Evolutionary conservation across 1,140 invertebrate genomes (phyloP), one percentile per base, ranked within the genome.

Genomic region (Drosophila tropicalis): DNA sequence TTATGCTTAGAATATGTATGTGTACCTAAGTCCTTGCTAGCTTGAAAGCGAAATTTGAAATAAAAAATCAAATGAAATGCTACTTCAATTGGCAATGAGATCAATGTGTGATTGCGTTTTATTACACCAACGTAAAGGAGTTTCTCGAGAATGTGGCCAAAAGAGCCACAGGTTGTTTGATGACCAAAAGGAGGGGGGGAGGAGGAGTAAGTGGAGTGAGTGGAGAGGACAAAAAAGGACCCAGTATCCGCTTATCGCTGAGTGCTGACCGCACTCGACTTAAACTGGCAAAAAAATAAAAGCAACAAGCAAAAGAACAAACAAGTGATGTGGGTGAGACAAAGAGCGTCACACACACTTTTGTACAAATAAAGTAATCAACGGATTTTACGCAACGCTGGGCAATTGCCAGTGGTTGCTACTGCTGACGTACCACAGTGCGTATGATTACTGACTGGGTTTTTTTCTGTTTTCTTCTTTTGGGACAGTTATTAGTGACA

Each of bases 341-440:
- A 72, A 72, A 66, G 22, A 61, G 63, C 61, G 67, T 63, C 61
- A 70, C 39, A 61, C 71, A 86, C 71, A 86, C 67, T 87, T 72
- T 80, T 22, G 71, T 63, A 57, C 71, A 90, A 90, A 90, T 90
- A 90, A 86, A 90, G 87, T 87, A 90, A 90, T 90, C 87, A 90
- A 87, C 82, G 86, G 73, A 90, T 90, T 90, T 90, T 67, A 86
- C 86, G 82, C 86, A 73, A 78, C 70, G 65, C 25, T 69, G 67
- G 56, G 25, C 79, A 90, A 79, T 85, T 81, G 82, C 61, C 44
- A 19, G 17, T 51, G 3, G 10, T 39, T 62, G 76, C 32, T 51
- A 63, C 39, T 39, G 12, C 44, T 55, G 57, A 19, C n/a, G 65
- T 60, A 69, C 62, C 63, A 79, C 72, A 57, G 76, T 70, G 72